Percentiles rank a stretch among this genome's conserved stretches.
These are phyloP conservation scores for Drosophila ambigua DNA, from an alignment of 1,140 invertebrate species.

Conservation along the genomic window DNA sequence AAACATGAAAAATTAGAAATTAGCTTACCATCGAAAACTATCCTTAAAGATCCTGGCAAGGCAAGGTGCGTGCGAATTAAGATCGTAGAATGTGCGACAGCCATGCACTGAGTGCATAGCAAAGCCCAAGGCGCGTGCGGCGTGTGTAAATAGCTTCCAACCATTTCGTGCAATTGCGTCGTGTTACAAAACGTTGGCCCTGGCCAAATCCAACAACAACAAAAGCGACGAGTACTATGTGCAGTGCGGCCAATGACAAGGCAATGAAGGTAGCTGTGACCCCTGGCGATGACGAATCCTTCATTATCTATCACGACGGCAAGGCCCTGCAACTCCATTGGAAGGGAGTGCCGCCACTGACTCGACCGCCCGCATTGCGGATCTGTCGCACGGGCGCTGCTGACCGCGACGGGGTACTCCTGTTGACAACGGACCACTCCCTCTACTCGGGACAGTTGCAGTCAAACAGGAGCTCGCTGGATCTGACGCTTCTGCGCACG, in stretches of 20 bases:
- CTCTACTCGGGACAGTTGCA: constrained; percentile 49
- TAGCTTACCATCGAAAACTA: constrained; percentile 12
- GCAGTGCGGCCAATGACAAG: constrained; percentile 30
- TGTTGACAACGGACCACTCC: constrained; percentile 67
- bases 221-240: constrained; percentile 23
- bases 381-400: constrained; percentile 32
- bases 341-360: constrained; percentile 60
- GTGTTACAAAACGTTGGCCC: constrained; percentile 48
- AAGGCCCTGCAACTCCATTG: constrained; percentile 55
- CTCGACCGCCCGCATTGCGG: constrained; percentile 54
- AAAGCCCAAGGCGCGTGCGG: neutral
- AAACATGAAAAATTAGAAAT: constrained; percentile 60
- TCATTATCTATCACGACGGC: constrained; percentile 54
- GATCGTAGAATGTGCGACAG: constrained; percentile 3
- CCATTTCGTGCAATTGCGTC: constrained; percentile 39
- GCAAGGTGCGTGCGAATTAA: constrained; percentile 1
- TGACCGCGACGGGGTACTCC: constrained; percentile 25
- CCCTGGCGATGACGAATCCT: constrained; percentile 41
- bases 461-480: constrained; percentile 16
- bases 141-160: constrained; percentile 22
- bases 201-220: constrained; percentile 41
- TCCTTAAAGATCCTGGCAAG: neutral
- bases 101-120: neutral
- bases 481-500: constrained; percentile 47
- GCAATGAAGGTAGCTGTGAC: neutral